A percentile compares a stretch with the other conserved stretches of the same genome.
phyloP scores from a whole-genome alignment of 1,140 invertebrate genomes.

The Kradibia gibbosae region DNA sequence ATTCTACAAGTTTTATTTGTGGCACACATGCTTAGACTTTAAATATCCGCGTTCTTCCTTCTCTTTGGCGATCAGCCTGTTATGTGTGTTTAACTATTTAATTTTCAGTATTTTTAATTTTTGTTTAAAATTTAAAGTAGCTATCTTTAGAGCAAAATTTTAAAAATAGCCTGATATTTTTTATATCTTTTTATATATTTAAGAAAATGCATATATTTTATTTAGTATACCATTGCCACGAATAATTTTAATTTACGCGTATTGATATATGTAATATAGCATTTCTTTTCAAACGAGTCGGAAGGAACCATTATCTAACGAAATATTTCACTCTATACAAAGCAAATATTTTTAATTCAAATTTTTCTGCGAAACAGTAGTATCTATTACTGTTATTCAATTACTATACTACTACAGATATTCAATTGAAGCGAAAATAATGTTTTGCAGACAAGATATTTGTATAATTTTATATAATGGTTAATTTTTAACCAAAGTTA shows the following conservation, averaged over 20 bases:
- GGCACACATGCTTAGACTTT: slow-evolving; percentile 39
- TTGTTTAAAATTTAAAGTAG: neutral
- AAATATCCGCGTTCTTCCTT: slow-evolving; percentile 16
- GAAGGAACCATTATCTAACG: neutral
- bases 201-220: too few relatives aligned
- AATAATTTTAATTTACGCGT: too few relatives aligned
- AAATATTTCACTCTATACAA: neutral
- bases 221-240: too few relatives aligned
- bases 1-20: slow-evolving; percentile 44
- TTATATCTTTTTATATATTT: too few relatives aligned
- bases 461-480: neutral
- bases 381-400: too few relatives aligned
- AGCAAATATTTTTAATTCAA: slow-evolving; percentile 29
- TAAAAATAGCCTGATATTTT: too few relatives aligned
- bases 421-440: neutral
- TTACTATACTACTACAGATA: too few relatives aligned
- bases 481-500: neutral
- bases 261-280: too few relatives aligned
- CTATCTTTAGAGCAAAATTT: neutral
- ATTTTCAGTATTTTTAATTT: neutral
- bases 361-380: neutral
- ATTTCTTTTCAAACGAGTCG: neutral
- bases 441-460: neutral
- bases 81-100: neutral
- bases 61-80: neutral